These are phyloP conservation scores for Erebia epiphron DNA, from an alignment of 2,888 invertebrate genomes.

Conservation along the genomic window DNA sequence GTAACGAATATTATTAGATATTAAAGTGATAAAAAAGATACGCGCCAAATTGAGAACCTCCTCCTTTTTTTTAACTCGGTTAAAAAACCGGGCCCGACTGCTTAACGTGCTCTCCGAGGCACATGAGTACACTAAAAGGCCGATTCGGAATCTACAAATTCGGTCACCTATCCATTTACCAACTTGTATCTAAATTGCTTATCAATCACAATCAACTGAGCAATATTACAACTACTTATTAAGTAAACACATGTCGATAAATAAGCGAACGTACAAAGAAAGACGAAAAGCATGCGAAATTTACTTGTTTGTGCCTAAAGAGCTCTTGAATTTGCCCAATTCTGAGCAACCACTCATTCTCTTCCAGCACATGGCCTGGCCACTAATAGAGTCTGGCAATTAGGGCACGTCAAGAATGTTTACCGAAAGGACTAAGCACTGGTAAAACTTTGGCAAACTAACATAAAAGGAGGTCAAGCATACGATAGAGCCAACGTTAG, in stretches of 20 bases:
- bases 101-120: no score
- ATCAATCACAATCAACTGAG: not conserved
- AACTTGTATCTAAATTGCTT: no score
- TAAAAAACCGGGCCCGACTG: no score
- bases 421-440: constrained; percentile 12
- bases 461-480: constrained; percentile 5
- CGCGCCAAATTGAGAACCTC: no score
- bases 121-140: no score
- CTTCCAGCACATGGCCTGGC: constrained; percentile 3
- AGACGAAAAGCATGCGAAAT: not conserved
- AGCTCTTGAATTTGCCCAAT: constrained; percentile 9
- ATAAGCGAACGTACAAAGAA: not conserved
- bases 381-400: constrained; percentile 7
- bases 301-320: not conserved
- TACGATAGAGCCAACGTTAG: not conserved
- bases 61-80: no score
- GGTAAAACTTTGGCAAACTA: constrained; percentile 19
- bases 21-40: no score
- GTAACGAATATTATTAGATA: no score
- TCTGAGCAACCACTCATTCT: constrained; percentile 1
- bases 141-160: no score
- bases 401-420: constrained; percentile 15
- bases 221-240: not conserved
- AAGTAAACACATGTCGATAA: not conserved
- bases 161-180: no score